phyloP scores from a whole-genome alignment of 1,140 invertebrate species.

The Philotrypesis tridentata region DNA sequence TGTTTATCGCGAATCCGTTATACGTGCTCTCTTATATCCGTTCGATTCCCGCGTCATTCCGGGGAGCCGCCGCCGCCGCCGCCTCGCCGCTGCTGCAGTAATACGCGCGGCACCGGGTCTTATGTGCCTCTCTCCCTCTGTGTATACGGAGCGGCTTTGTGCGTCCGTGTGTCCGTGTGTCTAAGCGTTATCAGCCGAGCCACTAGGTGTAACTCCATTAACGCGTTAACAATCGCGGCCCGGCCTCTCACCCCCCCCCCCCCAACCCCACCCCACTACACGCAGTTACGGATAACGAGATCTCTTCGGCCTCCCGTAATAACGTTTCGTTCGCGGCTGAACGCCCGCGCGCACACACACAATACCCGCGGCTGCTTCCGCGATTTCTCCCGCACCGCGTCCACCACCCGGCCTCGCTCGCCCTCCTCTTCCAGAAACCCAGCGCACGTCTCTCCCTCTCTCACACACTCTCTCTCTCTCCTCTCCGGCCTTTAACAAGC shows the following conservation, averaged over 20 bases:
- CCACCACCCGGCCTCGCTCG: not conserved
- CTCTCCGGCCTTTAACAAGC: constrained; percentile 19
- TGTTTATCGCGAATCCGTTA: constrained; percentile 18
- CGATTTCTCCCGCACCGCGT: too few relatives aligned
- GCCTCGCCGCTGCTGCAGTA: too few relatives aligned
- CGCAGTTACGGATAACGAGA: constrained; percentile 1
- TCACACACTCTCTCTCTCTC: too few relatives aligned
- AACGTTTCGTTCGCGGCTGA: not conserved
- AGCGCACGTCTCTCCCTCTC: not conserved
- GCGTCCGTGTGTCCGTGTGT: too few relatives aligned
- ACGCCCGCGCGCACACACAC: not conserved
- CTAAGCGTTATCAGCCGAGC: not conserved
- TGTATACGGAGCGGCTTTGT: too few relatives aligned
- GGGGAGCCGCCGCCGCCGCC: too few relatives aligned
- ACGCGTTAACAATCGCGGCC: constrained; percentile 53
- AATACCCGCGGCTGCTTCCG: not conserved
- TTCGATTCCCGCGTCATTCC: not conserved
- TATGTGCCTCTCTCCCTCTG: not conserved
- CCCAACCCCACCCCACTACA: too few relatives aligned
- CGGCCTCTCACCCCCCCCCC: too few relatives aligned
- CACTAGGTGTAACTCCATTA: constrained; percentile 50
- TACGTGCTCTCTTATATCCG: not conserved
- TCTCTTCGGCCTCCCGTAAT: not conserved
- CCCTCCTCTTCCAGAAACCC: not conserved
- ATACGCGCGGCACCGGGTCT: too few relatives aligned